phyloP scores from a whole-genome alignment of 1,140 invertebrate genomes.

The Ostrea edulis region DNA sequence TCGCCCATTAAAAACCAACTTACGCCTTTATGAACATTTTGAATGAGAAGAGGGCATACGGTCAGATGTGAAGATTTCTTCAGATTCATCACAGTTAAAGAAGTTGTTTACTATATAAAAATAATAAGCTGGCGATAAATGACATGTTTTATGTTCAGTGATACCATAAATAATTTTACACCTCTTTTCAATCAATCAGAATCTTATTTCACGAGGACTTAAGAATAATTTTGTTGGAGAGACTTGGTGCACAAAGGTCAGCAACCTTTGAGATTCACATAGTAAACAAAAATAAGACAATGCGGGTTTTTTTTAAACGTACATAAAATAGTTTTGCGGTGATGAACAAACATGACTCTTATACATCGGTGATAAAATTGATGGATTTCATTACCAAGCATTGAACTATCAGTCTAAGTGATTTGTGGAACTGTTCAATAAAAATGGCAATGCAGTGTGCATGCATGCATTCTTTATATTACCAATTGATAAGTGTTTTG shows the following conservation, averaged over 20 bases:
- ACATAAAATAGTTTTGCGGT: too few relatives aligned
- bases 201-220: not conserved
- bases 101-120: conserved; percentile 6
- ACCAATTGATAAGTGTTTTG: too few relatives aligned
- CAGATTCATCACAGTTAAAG: not conserved
- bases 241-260: not conserved
- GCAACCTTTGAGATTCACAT: not conserved
- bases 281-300: not conserved
- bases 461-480: too few relatives aligned
- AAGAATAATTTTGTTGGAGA: not conserved
- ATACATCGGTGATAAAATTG: not conserved
- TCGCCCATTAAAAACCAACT: too few relatives aligned
- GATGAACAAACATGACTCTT: too few relatives aligned
- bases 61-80: not conserved
- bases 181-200: not conserved
- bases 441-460: too few relatives aligned
- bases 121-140: conserved; percentile 8
- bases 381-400: not conserved
- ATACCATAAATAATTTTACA: conserved; percentile 31
- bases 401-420: not conserved
- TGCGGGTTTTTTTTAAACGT: too few relatives aligned
- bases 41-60: not conserved
- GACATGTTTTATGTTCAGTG: not conserved
- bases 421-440: too few relatives aligned
- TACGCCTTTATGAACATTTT: not conserved